Percentiles rank a stretch among this genome's conserved stretches.
phyloP scores from a whole-genome alignment of 2,113 vertebrate species.

The Etheostoma spectabile region DNA sequence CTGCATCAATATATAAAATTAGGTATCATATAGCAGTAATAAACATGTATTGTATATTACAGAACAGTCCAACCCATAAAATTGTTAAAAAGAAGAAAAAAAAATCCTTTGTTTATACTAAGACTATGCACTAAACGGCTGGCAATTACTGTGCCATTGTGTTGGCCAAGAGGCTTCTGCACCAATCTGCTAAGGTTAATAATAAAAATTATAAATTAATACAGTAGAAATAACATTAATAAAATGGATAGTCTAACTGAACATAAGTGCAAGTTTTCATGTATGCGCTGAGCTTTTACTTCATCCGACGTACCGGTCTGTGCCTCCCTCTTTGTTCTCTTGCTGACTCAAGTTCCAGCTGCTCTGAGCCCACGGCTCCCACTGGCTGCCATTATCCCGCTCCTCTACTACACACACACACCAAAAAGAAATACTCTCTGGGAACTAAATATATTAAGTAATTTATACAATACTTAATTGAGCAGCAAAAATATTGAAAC shows the following conservation, averaged over 20 bases:
- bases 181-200: background rate
- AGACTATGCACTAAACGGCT: background rate
- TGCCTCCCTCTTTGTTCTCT: constrained; percentile 9
- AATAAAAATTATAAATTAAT: background rate
- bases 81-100: background rate
- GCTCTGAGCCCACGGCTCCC: constrained; percentile 37
- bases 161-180: background rate
- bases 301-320: constrained; percentile 41
- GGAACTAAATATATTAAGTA: background rate
- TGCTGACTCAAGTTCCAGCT: constrained; percentile 49
- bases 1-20: background rate
- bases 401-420: constrained; percentile 42
- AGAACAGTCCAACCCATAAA: background rate
- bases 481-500: background rate
- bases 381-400: constrained; percentile 35
- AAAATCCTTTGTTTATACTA: background rate
- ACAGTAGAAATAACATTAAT: background rate
- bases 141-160: background rate
- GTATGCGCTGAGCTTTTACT: background rate
- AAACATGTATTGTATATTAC: background rate
- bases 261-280: background rate
- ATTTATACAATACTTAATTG: background rate
- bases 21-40: background rate
- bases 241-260: background rate
- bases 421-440: constrained; percentile 2